Conservation (phyloP, 2,888 invertebrate genomes). For the Cryptocheilus praepositus region DNA sequence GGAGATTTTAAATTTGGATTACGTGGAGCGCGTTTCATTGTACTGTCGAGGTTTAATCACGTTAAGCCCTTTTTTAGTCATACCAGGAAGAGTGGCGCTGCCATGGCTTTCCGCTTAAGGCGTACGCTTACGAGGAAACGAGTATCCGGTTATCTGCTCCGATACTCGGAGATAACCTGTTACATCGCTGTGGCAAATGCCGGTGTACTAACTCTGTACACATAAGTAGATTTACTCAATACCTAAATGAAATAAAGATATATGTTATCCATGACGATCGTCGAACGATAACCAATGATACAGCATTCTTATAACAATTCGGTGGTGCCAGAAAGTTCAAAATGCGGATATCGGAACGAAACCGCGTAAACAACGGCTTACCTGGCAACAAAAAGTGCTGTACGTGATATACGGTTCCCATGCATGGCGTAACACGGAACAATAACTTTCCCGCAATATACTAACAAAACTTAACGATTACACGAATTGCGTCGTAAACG, state of each 20-base stretch:
- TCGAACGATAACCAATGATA: no score
- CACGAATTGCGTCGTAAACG: constrained; percentile 5
- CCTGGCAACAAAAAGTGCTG: constrained; percentile 10
- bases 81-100: constrained; percentile 32
- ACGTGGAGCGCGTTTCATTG: neutral
- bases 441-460: constrained; percentile 43
- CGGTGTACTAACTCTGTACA: no score
- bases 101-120: constrained; percentile 29
- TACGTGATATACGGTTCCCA: neutral
- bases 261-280: no score
- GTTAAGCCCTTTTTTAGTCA: constrained; percentile 26
- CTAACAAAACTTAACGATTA: constrained; percentile 34
- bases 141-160: constrained; percentile 40
- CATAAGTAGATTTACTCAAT: no score
- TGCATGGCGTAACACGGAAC: constrained; percentile 23
- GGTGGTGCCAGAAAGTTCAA: no score
- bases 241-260: no score
- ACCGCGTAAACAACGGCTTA: no score
- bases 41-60: constrained; percentile 25
- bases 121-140: constrained; percentile 32
- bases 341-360: no score
- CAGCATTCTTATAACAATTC: no score
- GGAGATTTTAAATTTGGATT: no score
- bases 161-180: constrained; percentile 30
- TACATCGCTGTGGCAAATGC: constrained; percentile 10